These are phyloP conservation scores for Acronicta psi DNA, from an alignment of 2,888 invertebrate species.

Conservation along the genomic window DNA sequence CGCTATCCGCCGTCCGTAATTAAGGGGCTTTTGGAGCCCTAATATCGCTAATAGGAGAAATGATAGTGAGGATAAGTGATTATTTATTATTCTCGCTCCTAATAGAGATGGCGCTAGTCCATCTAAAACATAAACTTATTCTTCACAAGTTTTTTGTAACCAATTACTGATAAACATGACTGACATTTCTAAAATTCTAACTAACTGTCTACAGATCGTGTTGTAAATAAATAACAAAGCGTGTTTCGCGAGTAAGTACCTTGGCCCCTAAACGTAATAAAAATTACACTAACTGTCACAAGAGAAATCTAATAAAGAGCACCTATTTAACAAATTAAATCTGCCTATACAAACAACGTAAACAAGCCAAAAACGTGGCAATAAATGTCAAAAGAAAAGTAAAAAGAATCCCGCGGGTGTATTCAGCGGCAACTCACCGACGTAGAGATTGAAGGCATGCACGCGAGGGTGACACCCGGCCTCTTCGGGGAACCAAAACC, in stretches of 20 bases:
- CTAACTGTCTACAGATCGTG: too few species aligned
- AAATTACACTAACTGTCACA: slow-evolving; percentile 37
- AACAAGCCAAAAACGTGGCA: slow-evolving; percentile 61
- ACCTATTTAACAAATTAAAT: slow-evolving; percentile 59
- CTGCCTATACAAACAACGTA: slow-evolving; percentile 49
- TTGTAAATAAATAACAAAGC: not conserved
- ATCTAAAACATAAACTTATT: slow-evolving; percentile 4
- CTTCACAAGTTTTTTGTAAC: not conserved
- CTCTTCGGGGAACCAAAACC: slow-evolving; percentile 73
- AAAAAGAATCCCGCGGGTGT: slow-evolving; percentile 74
- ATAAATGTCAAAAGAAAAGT: slow-evolving; percentile 73
- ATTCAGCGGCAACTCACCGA: slow-evolving; percentile 69
- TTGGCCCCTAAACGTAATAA: slow-evolving; percentile 29
- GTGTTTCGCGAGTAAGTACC: not conserved
- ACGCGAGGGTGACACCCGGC: slow-evolving; percentile 78
- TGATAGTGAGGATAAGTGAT: slow-evolving; percentile 39
- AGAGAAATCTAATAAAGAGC: slow-evolving; percentile 51
- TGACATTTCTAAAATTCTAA: not conserved
- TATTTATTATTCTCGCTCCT: slow-evolving; percentile 26
- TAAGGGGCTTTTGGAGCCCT: slow-evolving; percentile 62
- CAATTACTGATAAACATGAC: not conserved
- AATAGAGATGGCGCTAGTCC: slow-evolving; percentile 4
- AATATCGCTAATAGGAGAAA: slow-evolving; percentile 54
- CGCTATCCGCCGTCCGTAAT: slow-evolving; percentile 60
- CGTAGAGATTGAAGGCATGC: slow-evolving; percentile 72